Evolutionary conservation across 1,140 invertebrate genomes (phyloP).

Genomic region (Drosophila mayri): DNA sequence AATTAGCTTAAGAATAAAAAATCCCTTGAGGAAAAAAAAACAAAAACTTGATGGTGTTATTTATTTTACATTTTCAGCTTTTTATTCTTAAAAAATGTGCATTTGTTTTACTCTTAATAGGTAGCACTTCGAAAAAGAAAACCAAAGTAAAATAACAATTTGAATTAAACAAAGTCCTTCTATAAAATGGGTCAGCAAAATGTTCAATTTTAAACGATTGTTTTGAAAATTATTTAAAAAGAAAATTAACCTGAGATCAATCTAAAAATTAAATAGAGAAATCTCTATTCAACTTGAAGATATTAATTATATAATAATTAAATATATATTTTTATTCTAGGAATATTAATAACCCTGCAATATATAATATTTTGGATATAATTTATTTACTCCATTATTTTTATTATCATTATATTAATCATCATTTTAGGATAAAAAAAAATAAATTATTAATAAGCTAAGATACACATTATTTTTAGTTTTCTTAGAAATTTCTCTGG

Average conservation of each 20-base stretch:
- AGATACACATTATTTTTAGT: not conserved
- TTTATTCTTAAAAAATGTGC: not conserved
- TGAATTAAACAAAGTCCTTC: not conserved
- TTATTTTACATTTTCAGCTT: not conserved
- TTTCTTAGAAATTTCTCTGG: not conserved
- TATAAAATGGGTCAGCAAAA: no score
- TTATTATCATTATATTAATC: no score
- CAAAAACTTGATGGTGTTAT: constrained; percentile 4
- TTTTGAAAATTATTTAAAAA: not conserved
- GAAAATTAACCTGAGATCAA: not conserved
- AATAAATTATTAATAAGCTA: not conserved
- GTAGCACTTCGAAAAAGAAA: no score
- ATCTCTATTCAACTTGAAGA: not conserved
- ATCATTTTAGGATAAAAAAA: not conserved
- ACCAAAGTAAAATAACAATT: accelerated
- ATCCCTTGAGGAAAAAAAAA: constrained; percentile 34
- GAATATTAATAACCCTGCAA: not conserved
- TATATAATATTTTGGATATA: not conserved
- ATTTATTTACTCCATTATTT: no score
- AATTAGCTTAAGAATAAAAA: constrained; percentile 52
- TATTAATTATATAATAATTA: not conserved
- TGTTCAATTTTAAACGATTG: not conserved
- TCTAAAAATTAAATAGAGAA: not conserved
- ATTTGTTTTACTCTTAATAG: not conserved
- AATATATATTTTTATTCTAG: not conserved